Evolutionary conservation across 2,888 invertebrate species (phyloP).

Genomic region (Micoletzkya japonica): DNA sequence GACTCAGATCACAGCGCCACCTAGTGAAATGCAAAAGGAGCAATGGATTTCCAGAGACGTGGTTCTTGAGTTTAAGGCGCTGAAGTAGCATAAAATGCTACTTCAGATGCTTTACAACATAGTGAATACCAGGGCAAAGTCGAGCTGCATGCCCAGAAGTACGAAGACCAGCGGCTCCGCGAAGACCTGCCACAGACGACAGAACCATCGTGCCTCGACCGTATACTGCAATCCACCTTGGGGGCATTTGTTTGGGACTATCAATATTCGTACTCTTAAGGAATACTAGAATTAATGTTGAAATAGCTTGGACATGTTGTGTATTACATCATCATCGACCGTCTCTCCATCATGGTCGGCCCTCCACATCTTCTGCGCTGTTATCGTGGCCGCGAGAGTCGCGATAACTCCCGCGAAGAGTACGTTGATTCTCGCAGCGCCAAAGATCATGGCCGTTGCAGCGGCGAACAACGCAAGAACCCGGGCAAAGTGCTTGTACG

Average conservation of each 20-base stretch:
- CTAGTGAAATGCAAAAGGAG: neutral
- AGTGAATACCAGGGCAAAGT: too few relatives aligned
- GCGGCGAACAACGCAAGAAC: neutral
- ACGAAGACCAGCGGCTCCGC: conserved; percentile 24
- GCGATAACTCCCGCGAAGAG: conserved; percentile 27
- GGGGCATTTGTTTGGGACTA: neutral
- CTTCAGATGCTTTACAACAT: neutral
- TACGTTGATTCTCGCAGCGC: conserved; percentile 2
- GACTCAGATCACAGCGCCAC: too few relatives aligned
- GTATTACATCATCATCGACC: conserved; percentile 21
- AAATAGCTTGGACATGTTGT: neutral
- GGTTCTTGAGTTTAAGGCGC: neutral
- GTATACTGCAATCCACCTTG: conserved; percentile 7
- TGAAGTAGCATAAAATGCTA: neutral
- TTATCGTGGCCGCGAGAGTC: conserved; percentile 17
- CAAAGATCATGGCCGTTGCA: conserved; percentile 19
- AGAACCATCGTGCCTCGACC: conserved; percentile 26
- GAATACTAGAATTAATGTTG: neutral
- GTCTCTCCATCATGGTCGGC: conserved; percentile 15
- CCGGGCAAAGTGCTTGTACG: conserved; percentile 16
- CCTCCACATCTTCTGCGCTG: conserved; percentile 25
- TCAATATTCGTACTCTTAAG: neutral
- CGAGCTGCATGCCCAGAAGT: conserved; percentile 21
- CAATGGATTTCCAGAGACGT: neutral
- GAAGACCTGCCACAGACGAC: conserved; percentile 22